These are phyloP conservation scores for Sinohyriopsis cumingii DNA, from an alignment of 2,888 invertebrate species.

Conservation along the genomic window DNA sequence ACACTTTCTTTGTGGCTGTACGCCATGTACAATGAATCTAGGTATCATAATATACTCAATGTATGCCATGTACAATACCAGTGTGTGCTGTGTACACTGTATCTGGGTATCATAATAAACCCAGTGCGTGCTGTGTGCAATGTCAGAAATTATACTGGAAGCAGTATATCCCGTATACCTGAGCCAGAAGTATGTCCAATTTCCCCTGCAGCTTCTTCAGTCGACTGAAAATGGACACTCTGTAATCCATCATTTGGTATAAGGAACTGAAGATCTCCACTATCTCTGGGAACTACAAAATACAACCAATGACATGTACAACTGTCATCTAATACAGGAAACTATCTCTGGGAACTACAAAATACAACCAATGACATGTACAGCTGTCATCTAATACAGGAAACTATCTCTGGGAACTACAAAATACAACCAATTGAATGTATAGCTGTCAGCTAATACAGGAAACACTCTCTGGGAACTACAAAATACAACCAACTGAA, in stretches of 20 bases:
- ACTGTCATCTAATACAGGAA: not conserved
- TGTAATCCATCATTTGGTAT: conserved; percentile 76
- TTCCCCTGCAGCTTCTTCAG: conserved; percentile 78
- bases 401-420: conserved; percentile 77
- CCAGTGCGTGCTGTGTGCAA: not conserved
- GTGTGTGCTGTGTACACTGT: no score
- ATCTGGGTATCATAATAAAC: no score
- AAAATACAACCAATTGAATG: conserved; percentile 2
- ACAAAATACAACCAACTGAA: conserved; percentile 4
- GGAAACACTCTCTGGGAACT: conserved; percentile 77
- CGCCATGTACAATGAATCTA: no score
- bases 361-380: no score
- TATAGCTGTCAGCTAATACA: conserved; percentile 76
- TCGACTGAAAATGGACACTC: conserved; percentile 75
- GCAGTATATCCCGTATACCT: conserved; percentile 41
- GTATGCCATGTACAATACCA: no score
- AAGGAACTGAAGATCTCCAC: conserved; percentile 76
- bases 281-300: conserved; percentile 75
- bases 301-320: conserved; percentile 1
- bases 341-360: not conserved
- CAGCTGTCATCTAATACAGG: conserved; percentile 76
- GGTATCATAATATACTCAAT: no score
- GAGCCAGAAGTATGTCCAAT: conserved; percentile 75
- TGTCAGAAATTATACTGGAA: no score
- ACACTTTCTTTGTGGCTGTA: no score